phyloP scores from a whole-genome alignment of 2,113 vertebrate species.

The Potamarius usumacintae region DNA sequence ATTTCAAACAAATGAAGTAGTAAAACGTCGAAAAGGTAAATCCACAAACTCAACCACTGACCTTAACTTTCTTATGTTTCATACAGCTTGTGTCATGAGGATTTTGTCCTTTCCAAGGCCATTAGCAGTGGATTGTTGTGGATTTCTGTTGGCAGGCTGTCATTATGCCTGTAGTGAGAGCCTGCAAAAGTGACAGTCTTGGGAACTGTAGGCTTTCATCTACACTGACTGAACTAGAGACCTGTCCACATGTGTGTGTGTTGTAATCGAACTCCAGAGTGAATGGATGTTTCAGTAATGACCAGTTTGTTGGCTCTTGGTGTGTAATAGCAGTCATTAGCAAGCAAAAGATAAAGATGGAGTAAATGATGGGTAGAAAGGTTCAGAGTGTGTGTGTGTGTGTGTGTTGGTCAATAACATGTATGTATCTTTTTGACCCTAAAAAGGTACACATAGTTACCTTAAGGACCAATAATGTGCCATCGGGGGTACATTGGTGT shows the following conservation, averaged over 20 bases:
- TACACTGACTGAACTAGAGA: slow-evolving; percentile 66
- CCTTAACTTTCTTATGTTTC: not conserved
- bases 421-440: no score
- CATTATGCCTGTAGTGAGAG: slow-evolving; percentile 70
- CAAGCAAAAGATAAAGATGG: slow-evolving; percentile 58
- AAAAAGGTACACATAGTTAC: no score
- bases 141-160: slow-evolving; percentile 71
- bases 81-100: not conserved
- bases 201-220: slow-evolving; percentile 75
- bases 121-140: slow-evolving; percentile 67
- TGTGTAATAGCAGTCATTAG: slow-evolving; percentile 68
- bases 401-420: not conserved
- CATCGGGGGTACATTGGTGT: no score
- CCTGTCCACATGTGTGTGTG: slow-evolving; percentile 56
- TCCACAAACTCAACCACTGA: not conserved
- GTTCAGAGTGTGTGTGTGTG: slow-evolving; percentile 8
- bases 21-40: not conserved
- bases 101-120: slow-evolving; percentile 69
- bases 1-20: not conserved
- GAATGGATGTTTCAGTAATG: slow-evolving; percentile 72
- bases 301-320: slow-evolving; percentile 67
- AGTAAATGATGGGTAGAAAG: slow-evolving; percentile 26
- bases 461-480: no score
- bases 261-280: slow-evolving; percentile 71
- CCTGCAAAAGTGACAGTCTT: slow-evolving; percentile 67